Percentiles rank a stretch among this genome's conserved stretches.
phyloP scores from a whole-genome alignment of 2,797 vertebrate genomes.

The Protonibea diacanthus region DNA sequence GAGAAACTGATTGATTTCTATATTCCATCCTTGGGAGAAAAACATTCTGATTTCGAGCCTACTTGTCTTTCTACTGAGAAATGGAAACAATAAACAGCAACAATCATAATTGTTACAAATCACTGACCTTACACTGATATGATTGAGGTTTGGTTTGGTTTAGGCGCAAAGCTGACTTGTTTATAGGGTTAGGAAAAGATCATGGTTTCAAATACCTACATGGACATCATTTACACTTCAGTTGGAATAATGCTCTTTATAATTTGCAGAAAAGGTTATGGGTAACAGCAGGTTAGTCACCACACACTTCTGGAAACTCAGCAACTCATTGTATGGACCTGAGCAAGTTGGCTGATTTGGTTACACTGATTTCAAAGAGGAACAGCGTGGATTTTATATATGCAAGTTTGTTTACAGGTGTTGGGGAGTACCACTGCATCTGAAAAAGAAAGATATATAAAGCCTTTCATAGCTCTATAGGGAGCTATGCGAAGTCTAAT shows the following conservation, averaged over 20 bases:
- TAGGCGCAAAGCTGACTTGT: background rate
- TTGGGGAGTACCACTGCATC: no score
- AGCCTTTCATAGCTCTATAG: background rate
- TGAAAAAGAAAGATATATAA: background rate
- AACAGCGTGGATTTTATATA: no score
- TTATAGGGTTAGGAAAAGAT: background rate
- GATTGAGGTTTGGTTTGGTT: background rate
- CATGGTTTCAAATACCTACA: background rate
- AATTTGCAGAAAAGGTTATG: no score
- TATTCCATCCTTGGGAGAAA: conserved; percentile 15
- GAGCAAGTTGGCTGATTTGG: no score
- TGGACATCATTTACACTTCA: no score
- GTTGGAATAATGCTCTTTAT: no score
- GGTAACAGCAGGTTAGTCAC: no score
- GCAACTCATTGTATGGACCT: background rate
- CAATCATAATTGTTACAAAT: background rate
- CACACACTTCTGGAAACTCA: background rate
- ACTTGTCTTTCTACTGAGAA: background rate
- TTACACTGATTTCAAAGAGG: no score
- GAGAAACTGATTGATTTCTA: conserved; percentile 27
- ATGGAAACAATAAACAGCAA: conserved; percentile 4
- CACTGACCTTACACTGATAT: background rate
- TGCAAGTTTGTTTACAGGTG: no score
- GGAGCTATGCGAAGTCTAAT: background rate
- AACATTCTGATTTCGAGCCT: background rate